Base-by-base conservation (phyloP, 2,113 vertebrate genomes). In the Eulemur rufifrons region DNA sequence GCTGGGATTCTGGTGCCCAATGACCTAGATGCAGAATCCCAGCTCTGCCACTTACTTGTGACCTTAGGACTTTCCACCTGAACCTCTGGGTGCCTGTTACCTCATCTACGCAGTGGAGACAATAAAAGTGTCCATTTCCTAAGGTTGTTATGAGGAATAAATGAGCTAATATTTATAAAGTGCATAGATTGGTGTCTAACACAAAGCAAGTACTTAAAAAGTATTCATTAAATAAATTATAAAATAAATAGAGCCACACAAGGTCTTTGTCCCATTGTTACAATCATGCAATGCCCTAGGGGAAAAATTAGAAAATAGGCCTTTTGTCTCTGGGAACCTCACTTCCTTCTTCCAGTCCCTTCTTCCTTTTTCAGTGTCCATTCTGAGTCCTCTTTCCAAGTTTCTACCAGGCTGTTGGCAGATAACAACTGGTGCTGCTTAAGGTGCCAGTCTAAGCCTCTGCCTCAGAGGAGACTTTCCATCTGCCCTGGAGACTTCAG, bases 141-240 rank as follows among this genome's bases (percentile, higher is more conserved):
- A 81, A 73, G 29, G 17, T 68, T 78, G 59, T 64, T 54, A 52
- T 86, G 66, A 78, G 54, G n/a, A 69, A 63, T 91, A 89, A 94
- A n/a, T 80, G 42, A 68, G 71, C 56, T 78, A 87, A 27, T 84
- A 77, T 88, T 86, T 91, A 1, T 80, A 59, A 86, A 73, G 21
- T 66, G 50, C 56, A 56, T 32, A 73, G 54, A 77, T 7, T n/a
- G 47, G 27, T 56, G 3, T 78, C 88, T 91, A n/a, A 42, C 23
- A 42, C 17, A 89, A 29, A 78, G 11, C 12, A 61, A 86, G 52
- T 59, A 6, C 80, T 84, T 32, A 63, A 29, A 61, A 64, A 64
- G 32, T 42, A 42, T 66, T 52, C 92, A 17, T 84, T 85, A 91
- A 86, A 78, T 11, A 95, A 95, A 90, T 89, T 84, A 59, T 69